Conservation (phyloP, 2,797 vertebrate genomes). For the Notolepis coatsorum region DNA sequence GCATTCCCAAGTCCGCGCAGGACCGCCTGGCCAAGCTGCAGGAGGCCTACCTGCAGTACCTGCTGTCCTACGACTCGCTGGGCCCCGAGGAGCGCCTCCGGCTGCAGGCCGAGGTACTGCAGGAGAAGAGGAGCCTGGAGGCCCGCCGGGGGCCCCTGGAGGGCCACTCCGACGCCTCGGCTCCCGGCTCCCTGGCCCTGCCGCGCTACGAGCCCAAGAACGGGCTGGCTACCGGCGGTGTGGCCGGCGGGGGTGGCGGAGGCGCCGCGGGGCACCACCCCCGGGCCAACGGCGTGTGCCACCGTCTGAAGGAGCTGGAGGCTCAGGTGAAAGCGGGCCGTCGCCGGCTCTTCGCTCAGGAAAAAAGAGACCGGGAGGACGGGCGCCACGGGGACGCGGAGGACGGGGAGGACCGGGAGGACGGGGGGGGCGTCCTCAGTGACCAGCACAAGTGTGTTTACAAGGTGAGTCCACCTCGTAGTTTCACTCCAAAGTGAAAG, state of each 20-base stretch:
- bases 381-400: conserved; percentile 83
- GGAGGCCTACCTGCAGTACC: conserved; percentile 99
- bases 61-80: conserved; percentile 97
- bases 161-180: conserved; percentile 89
- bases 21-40: conserved; percentile 98
- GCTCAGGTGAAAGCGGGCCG: conserved; percentile 92
- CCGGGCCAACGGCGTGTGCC: conserved; percentile 88
- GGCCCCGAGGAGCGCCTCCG: conserved; percentile 89
- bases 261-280: conserved; percentile 64
- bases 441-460: conserved; percentile 99
- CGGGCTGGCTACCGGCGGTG: conserved; percentile 78
- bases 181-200: conserved; percentile 86
- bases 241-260: conserved; percentile 59
- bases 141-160: conserved; percentile 93
- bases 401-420: conserved; percentile 78
- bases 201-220: conserved; percentile 98
- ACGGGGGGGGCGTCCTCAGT: conserved; percentile 86
- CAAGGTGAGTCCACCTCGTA: too few relatives aligned
- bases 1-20: conserved; percentile 97
- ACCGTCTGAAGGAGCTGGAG: conserved; percentile 91
- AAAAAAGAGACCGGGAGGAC: conserved; percentile 92
- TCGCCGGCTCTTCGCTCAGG: conserved; percentile 97
- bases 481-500: too few relatives aligned
- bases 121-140: conserved; percentile 95
- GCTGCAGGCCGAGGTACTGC: conserved; percentile 92